These are phyloP conservation scores for Ovis canadensis DNA, from an alignment of 2,113 vertebrate species.

Conservation along the genomic window DNA sequence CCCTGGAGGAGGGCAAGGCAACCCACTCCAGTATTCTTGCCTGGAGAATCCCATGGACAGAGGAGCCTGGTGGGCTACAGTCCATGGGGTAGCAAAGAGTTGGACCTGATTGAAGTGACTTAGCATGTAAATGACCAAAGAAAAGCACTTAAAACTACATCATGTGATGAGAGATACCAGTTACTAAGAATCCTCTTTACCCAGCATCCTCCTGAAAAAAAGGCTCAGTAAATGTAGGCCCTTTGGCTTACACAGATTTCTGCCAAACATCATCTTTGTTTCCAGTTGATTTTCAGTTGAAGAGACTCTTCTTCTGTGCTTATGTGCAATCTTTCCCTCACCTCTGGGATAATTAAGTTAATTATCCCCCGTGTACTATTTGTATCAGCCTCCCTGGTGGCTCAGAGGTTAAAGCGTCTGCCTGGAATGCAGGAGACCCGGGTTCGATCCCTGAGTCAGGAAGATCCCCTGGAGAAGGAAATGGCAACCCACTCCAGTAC, in stretches of 20 bases:
- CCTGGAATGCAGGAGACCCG: too few relatives aligned
- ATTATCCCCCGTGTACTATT: not conserved
- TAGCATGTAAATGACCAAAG: not conserved
- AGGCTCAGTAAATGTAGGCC: not conserved
- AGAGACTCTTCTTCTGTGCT: not conserved
- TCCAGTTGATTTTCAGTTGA: not conserved
- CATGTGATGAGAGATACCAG: rapidly evolving
- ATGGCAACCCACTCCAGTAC: too few relatives aligned
- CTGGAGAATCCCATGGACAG: not conserved
- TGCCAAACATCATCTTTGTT: not conserved
- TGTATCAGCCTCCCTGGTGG: not conserved
- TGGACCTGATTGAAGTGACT: not conserved
- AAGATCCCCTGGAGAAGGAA: too few relatives aligned
- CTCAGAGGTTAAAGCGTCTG: too few relatives aligned
- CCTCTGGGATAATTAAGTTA: not conserved
- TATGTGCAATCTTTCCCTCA: not conserved
- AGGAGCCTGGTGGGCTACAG: not conserved
- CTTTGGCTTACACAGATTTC: not conserved
- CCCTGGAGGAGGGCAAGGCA: not conserved
- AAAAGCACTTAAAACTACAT: not conserved
- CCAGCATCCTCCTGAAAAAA: not conserved
- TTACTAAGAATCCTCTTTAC: not conserved
- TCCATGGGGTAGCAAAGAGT: not conserved
- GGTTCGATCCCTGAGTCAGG: too few relatives aligned
- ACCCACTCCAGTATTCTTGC: not conserved